Conservation (phyloP, 2,888 invertebrate species). For the Eupithecia dodoneata region DNA sequence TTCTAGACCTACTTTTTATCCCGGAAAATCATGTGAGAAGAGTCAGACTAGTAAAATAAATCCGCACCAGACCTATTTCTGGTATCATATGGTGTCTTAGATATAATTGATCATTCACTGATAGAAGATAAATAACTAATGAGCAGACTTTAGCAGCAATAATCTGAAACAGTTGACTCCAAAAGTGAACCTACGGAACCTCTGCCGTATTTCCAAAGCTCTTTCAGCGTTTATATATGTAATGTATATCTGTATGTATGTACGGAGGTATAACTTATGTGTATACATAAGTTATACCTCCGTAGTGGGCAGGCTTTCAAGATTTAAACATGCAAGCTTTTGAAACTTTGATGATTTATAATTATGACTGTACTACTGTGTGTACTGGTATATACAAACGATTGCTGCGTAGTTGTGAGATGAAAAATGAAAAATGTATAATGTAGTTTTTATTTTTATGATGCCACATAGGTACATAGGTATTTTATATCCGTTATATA, state of each 20-base stretch:
- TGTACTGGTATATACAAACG: background rate
- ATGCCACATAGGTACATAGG: background rate
- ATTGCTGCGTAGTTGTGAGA: constrained; percentile 9
- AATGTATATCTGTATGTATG: background rate
- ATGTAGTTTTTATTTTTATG: background rate
- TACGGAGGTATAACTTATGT: too few species aligned
- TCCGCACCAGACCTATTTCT: background rate
- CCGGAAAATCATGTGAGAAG: background rate
- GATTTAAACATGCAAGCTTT: background rate
- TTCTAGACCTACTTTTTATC: background rate
- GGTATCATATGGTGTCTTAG: background rate
- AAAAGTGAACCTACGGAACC: background rate
- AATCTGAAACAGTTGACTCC: background rate
- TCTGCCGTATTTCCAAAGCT: background rate
- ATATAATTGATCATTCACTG: background rate
- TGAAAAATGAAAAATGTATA: background rate
- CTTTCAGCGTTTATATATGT: background rate
- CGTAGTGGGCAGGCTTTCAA: background rate
- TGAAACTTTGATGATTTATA: background rate
- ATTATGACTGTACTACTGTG: too few species aligned
- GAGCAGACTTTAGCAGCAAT: background rate
- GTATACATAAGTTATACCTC: background rate
- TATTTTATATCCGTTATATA: too few species aligned
- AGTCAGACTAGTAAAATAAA: background rate
- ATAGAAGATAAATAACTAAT: background rate